These are phyloP conservation scores for Eurytoma californica DNA, from an alignment of 2,888 invertebrate species.

Conservation along the genomic window DNA sequence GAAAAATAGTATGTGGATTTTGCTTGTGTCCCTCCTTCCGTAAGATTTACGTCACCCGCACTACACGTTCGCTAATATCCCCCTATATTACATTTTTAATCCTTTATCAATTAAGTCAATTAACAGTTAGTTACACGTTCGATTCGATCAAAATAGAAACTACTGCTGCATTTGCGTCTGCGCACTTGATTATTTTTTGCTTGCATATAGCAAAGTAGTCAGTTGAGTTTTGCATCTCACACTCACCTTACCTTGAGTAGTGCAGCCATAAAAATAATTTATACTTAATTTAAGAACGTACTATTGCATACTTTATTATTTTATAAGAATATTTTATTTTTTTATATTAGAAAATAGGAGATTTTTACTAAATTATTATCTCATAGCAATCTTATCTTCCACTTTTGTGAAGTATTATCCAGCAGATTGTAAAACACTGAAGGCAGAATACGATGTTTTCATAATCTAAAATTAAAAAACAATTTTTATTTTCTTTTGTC, in stretches of 20 bases:
- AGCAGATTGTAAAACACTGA: slow-evolving; percentile 52
- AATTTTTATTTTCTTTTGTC: neutral
- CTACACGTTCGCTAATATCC: neutral
- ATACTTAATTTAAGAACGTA: slow-evolving; percentile 4
- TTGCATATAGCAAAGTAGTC: neutral
- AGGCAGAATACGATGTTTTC: slow-evolving; percentile 53
- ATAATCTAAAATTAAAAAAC: slow-evolving; percentile 47
- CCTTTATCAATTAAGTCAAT: slow-evolving; percentile 6
- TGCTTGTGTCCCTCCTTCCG: neutral
- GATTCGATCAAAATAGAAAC: neutral
- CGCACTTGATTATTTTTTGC: neutral
- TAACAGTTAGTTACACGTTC: neutral
- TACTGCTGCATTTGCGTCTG: neutral
- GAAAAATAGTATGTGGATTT: neutral
- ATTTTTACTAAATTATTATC: neutral
- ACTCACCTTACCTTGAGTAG: neutral
- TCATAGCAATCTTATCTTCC: neutral
- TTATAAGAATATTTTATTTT: slow-evolving; percentile 4
- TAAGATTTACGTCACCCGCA: slow-evolving; percentile 6
- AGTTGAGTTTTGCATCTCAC: neutral
- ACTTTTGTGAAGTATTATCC: neutral
- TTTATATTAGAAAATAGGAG: neutral
- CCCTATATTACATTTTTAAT: neutral
- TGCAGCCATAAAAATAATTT: neutral
- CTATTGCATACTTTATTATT: neutral